These are phyloP conservation scores for Melanostigma gelatinosum DNA, from an alignment of 2,113 vertebrate species.

Conservation along the genomic window DNA sequence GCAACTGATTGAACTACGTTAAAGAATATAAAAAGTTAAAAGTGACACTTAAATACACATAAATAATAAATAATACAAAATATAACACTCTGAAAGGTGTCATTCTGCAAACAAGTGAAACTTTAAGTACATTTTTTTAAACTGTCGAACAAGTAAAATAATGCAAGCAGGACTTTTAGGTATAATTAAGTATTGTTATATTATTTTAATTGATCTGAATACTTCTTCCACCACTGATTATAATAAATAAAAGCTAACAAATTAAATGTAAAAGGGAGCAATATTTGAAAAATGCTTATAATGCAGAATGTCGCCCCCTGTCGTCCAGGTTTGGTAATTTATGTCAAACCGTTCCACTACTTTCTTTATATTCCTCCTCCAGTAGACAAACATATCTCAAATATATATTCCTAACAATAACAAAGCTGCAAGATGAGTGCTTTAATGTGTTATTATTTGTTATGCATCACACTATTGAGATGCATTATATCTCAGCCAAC, in stretches of 20 bases:
- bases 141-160: not conserved
- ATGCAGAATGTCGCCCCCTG: slow-evolving; percentile 53
- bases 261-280: not conserved
- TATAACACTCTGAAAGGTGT: not conserved
- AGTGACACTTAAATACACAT: not conserved
- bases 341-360: not conserved
- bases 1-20: not conserved
- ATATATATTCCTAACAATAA: not conserved
- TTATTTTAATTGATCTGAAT: not conserved
- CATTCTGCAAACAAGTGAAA: not conserved
- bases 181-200: not conserved
- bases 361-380: not conserved
- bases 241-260: not conserved
- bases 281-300: not conserved
- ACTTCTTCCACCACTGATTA: not conserved
- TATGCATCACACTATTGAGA: not conserved
- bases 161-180: not conserved
- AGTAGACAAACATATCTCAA: not conserved
- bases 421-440: not conserved
- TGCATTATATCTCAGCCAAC: not conserved
- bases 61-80: too few relatives aligned
- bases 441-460: not conserved
- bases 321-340: not conserved
- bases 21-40: not conserved
- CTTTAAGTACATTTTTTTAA: not conserved